Base-by-base conservation (phyloP, 2,113 vertebrate species). In the Archilochus colubris region DNA sequence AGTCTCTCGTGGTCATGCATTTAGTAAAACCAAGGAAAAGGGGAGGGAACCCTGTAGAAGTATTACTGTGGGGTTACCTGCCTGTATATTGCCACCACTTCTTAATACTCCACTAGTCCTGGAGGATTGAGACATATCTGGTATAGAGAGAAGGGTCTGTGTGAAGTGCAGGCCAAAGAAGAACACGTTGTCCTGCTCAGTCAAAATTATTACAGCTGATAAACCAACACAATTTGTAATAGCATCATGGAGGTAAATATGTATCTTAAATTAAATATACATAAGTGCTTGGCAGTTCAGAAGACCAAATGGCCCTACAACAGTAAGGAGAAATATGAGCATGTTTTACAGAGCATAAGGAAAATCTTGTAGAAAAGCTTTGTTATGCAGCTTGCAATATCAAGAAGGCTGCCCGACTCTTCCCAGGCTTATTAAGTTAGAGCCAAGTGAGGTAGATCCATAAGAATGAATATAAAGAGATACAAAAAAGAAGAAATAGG, bases 201-300 rank as follows among this genome's bases (percentile, higher is more conserved):
- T 74, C 51, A 68, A n/a, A 91, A 95, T 76, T 62, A 89, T 89
- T 67, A 74, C 64, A 93, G 64, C 38, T 92, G 72, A 91, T 61
- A 94, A 94, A 89, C 12, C 22, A 77, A 63, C 5, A 53, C 13
- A 44, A 8, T 80, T 82, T 64, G 27, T 50, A 82, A 82, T 7
- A 90, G 40, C 21, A 90, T 38, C 23, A 69, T 24, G 30, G 30
- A 86, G 90, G 40, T 72, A 67, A 73, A 22, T 36, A 66, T 5
- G 36, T 80, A 21, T 54, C 72, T 90, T 62, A 73, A 82, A 72
- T 48, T 82, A 82, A 92, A 83, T 43, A 76, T 21, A 57, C 4
- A 70, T 40, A 83, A 70, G 40, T 17, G 7, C 72, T 90, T 82
- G 62, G 75, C 28, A 86, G 70, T 40, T 86, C 17, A 64, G 43